Evolutionary conservation across 2,113 vertebrate species (phyloP).

Genomic region (Lasiurus borealis): DNA sequence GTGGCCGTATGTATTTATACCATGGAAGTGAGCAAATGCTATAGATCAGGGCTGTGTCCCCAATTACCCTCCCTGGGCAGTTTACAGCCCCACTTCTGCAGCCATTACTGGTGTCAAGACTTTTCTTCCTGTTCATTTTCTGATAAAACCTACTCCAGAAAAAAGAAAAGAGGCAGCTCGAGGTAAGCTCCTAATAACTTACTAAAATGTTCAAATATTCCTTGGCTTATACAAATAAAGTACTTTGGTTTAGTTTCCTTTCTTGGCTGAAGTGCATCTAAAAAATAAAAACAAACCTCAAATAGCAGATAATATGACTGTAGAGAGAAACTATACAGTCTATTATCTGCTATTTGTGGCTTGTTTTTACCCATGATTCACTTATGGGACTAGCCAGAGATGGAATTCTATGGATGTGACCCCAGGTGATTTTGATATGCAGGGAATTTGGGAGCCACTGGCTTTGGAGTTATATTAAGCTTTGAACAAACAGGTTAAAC

Average conservation of each 20-base stretch:
- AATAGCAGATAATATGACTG: background rate
- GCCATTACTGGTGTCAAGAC: background rate
- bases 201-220: background rate
- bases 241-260: constrained; percentile 35
- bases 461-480: background rate
- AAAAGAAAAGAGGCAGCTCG: background rate
- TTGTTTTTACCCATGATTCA: too few relatives aligned
- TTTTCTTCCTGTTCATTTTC: background rate
- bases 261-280: background rate
- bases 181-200: background rate
- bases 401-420: background rate
- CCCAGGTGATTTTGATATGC: background rate
- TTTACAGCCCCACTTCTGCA: background rate
- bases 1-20: background rate
- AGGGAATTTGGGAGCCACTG: background rate
- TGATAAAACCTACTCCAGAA: background rate
- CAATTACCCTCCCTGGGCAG: too few relatives aligned
- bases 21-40: background rate
- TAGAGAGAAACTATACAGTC: background rate
- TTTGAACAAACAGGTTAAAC: background rate
- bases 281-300: constrained; percentile 13
- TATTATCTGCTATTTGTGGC: too few relatives aligned
- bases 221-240: background rate
- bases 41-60: background rate
- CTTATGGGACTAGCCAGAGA: background rate